Evolutionary conservation across 2,888 invertebrate species (phyloP).

Genomic region (Lycocerus yunnanus): DNA sequence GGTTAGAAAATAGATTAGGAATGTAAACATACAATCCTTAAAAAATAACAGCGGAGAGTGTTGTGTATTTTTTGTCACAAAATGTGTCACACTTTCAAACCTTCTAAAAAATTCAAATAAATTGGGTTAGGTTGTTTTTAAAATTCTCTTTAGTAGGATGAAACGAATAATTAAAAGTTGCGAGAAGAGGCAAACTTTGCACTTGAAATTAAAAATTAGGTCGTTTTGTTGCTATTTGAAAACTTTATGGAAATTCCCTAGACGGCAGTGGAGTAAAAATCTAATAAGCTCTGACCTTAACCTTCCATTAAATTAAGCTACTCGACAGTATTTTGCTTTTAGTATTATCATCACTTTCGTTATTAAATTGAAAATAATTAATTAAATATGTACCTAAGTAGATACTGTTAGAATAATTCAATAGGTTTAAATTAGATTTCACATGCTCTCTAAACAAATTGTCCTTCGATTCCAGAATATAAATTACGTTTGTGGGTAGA

Average conservation of each 20-base stretch:
- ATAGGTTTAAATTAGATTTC: background rate
- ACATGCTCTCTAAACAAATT: constrained; percentile 21
- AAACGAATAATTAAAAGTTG: background rate
- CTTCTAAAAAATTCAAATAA: background rate
- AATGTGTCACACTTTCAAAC: background rate
- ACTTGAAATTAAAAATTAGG: background rate
- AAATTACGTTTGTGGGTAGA: constrained; percentile 36
- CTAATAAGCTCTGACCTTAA: constrained; percentile 6
- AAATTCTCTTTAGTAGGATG: background rate
- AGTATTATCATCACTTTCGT: background rate
- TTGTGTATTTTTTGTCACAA: background rate
- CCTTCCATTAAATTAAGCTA: constrained; percentile 6
- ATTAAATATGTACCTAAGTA: constrained; percentile 6
- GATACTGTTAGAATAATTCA: background rate
- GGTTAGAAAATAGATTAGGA: constrained; percentile 3
- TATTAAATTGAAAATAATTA: constrained; percentile 13
- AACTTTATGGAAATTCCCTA: background rate
- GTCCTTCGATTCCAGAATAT: constrained; percentile 34
- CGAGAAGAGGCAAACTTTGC: background rate
- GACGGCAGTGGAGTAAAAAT: background rate
- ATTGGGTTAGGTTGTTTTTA: background rate
- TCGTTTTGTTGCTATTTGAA: background rate
- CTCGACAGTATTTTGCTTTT: background rate
- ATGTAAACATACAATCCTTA: background rate
- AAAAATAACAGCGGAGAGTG: background rate